Percentiles rank a stretch among this genome's conserved stretches.
phyloP scores from a whole-genome alignment of 2,797 vertebrate genomes.

The Danio choprae region DNA sequence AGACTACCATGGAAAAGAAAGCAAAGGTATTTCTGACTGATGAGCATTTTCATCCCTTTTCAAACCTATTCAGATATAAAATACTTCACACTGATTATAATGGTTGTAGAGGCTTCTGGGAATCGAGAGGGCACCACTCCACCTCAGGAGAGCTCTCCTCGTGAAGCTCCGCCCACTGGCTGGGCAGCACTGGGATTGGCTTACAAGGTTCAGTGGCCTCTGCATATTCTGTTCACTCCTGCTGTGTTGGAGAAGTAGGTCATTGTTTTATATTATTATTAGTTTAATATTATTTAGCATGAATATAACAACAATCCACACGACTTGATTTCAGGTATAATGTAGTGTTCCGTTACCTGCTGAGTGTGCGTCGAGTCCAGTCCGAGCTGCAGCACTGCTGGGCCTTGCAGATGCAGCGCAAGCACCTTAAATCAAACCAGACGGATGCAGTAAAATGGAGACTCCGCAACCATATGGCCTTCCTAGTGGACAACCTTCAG shows the following conservation, averaged over 20 bases:
- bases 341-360: conserved; percentile 94
- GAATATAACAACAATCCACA: too few species aligned
- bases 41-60: background rate
- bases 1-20: conserved; percentile 93
- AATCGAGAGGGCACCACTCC: conserved; percentile 85
- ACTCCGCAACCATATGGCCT: conserved; percentile 97
- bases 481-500: conserved; percentile 97
- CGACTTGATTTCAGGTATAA: conserved; percentile 85
- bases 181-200: conserved; percentile 97
- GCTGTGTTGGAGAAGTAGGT: conserved; percentile 96
- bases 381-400: conserved; percentile 97
- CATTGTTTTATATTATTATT: background rate
- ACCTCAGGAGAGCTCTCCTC: conserved; percentile 91
- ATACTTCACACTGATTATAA: background rate
- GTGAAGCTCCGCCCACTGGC: conserved; percentile 90
- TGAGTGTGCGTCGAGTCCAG: conserved; percentile 94
- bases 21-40: conserved; percentile 83
- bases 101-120: conserved; percentile 81
- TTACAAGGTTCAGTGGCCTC: conserved; percentile 98
- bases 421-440: conserved; percentile 91
- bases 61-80: background rate
- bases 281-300: background rate
- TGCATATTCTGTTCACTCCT: conserved; percentile 98
- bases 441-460: conserved; percentile 93
- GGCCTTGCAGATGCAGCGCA: conserved; percentile 98